These are phyloP conservation scores for Apantesis nais DNA, from an alignment of 2,888 invertebrate genomes.

Conservation along the genomic window DNA sequence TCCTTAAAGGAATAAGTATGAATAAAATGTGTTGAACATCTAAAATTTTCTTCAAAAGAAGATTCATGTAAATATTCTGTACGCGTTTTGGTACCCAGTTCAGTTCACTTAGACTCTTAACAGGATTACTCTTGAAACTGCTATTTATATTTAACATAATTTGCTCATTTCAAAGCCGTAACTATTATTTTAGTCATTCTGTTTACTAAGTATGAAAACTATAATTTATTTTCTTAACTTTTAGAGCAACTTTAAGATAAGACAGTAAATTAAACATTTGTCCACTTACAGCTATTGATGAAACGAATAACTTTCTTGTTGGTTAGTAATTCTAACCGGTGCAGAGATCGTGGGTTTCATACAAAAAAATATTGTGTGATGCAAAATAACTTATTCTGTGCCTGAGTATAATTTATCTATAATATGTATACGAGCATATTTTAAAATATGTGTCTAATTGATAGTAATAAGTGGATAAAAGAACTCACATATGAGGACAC, in stretches of 20 bases:
- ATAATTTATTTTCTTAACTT: not conserved
- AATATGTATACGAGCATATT: no score
- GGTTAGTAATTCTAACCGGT: not conserved
- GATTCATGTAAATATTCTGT: not conserved
- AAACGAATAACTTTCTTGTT: no score
- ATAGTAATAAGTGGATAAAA: no score
- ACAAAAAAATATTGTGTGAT: not conserved
- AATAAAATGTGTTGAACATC: not conserved
- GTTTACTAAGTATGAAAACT: not conserved
- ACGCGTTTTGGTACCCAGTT: conserved; percentile 2
- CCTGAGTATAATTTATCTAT: not conserved
- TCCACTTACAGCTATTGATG: not conserved
- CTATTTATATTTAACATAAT: conserved; percentile 4
- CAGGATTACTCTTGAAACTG: conserved; percentile 8
- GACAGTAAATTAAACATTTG: not conserved
- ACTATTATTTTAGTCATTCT: not conserved
- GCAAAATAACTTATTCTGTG: not conserved
- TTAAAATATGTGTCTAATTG: no score
- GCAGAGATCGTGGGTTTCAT: not conserved
- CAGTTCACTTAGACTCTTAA: conserved; percentile 19
- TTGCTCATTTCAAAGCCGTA: not conserved
- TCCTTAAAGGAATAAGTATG: not conserved
- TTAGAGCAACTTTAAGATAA: not conserved
- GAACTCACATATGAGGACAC: no score
- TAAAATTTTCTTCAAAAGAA: not conserved